Percentiles rank a stretch among this genome's conserved stretches.
Conservation (phyloP, 2,888 invertebrate genomes). For the Drosophila recens region DNA sequence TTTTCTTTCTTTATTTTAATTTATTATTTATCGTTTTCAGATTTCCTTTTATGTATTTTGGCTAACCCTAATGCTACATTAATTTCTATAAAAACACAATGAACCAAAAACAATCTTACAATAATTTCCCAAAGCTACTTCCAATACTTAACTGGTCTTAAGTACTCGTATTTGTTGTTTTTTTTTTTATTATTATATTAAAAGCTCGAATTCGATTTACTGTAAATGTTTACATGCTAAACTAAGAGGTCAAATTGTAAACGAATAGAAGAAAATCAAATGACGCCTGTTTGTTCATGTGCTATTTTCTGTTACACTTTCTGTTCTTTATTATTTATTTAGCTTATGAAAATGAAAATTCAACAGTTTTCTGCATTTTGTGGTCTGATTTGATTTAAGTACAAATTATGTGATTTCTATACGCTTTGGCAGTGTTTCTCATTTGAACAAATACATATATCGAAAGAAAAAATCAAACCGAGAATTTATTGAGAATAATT, state of each 20-base stretch:
- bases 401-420: conserved; percentile 80
- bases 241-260: conserved; percentile 53
- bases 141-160: conserved; percentile 35
- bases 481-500: neutral
- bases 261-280: conserved; percentile 29
- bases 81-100: conserved; percentile 56
- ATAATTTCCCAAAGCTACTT: conserved; percentile 10
- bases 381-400: conserved; percentile 44
- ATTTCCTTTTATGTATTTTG: conserved; percentile 39
- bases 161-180: conserved; percentile 9
- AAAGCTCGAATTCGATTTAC: conserved; percentile 82
- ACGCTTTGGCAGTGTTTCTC: conserved; percentile 83
- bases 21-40: conserved; percentile 15
- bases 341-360: conserved; percentile 20
- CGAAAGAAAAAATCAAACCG: neutral
- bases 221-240: conserved; percentile 61
- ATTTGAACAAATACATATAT: conserved; percentile 68
- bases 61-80: conserved; percentile 64
- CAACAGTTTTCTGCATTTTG: conserved; percentile 39
- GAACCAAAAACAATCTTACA: conserved; percentile 46
- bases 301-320: conserved; percentile 35
- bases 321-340: conserved; percentile 4
- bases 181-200: conserved; percentile 59
- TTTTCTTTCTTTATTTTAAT: conserved; percentile 51
- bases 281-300: conserved; percentile 27